Evolutionary conservation across 2,888 invertebrate species (phyloP).

Genomic region (Heliconius erato): DNA sequence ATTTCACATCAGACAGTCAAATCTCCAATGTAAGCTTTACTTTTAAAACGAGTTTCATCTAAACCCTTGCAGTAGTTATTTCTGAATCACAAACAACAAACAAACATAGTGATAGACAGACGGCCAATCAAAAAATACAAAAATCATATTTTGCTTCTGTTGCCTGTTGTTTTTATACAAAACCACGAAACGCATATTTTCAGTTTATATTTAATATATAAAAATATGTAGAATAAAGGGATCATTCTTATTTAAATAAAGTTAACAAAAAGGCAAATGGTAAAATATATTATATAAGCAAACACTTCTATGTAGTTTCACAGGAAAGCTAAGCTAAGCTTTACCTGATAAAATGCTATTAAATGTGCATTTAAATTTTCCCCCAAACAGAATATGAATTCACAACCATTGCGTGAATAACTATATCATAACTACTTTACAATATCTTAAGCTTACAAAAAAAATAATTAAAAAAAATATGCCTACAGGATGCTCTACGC

Average conservation of each 20-base stretch:
- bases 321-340: background rate
- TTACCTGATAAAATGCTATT: background rate
- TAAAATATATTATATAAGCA: background rate
- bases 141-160: too few species aligned
- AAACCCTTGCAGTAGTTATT: too few species aligned
- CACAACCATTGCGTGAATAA: background rate
- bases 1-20: too few species aligned
- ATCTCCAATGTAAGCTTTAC: too few species aligned
- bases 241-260: background rate
- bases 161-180: too few species aligned
- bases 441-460: background rate
- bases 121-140: too few species aligned
- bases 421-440: background rate
- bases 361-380: background rate
- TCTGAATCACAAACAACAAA: too few species aligned
- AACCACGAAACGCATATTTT: too few species aligned
- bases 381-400: background rate
- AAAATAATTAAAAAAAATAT: background rate
- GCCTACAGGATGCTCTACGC: constrained; percentile 86
- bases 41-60: too few species aligned
- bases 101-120: too few species aligned
- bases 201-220: too few species aligned
- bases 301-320: too few species aligned
- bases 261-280: background rate
- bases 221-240: background rate